Evolutionary conservation across 2,113 vertebrate genomes (phyloP), one percentile per base, ranked within the genome.

Genomic region (Gulo gulo): DNA sequence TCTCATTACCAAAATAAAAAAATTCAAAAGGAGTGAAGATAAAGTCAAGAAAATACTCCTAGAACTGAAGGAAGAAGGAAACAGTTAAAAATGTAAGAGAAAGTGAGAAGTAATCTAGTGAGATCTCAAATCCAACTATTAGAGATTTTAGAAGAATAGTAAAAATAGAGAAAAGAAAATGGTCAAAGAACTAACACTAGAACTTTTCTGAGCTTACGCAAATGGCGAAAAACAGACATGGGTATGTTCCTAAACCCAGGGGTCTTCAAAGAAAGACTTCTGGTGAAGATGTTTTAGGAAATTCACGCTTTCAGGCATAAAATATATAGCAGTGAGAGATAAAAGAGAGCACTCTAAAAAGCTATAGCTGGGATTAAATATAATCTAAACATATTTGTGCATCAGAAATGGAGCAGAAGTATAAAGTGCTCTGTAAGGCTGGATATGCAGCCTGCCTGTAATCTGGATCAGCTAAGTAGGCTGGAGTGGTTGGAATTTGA

Each of bases 231-330:
- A 85, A 79, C 24, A 91, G 23, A 63, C 23, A 57, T 31, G 52
- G 59, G 73, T 16, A 81, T 14, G 81, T 14, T 18, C 20, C 24
- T 34, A 81, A 74, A 91, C 65, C 45, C 24, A 91, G 63, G 31
- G 81, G 24, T 94, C 71, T 47, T 91, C n/a, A 87, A 67, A 91
- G 59, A 69, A 93, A 88, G 34, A 80, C 16, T 94, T 81, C 63
- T 36, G 15, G 20, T 86, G 23, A 67, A 47, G 36, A 83, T 78
- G 7, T 34, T 78, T 93, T 47, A 93, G 31, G 59, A 78, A 88
- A 83, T 74, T 89, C 84, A 87, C 29, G 31, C n/a, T 74, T 76
- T 82, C 20, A 34, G 21, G 34, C 36, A 61, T 16, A 88, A 88
- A 83, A 78, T 67, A 82, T 31, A 69, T 23, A 84, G 69, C 34